Base-by-base conservation (phyloP, 2,888 invertebrate genomes). In the Rhagonycha fulva region DNA sequence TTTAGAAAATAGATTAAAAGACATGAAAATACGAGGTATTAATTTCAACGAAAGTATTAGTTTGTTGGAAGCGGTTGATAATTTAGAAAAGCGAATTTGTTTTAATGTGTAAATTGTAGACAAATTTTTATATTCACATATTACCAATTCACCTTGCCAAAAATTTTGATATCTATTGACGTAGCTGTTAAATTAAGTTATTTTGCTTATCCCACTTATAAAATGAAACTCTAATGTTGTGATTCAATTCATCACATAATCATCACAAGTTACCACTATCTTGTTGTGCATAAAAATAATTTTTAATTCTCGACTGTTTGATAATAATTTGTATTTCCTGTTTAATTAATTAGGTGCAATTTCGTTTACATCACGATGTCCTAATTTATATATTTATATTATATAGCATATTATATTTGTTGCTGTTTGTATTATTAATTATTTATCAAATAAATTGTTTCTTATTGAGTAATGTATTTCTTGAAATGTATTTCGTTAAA, bases 1-100 rank as follows among this genome's bases (percentile, higher is more conserved):
- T 70, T 87, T 94, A 68, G 91, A 92, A 62, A 90, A 91, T 76
- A 91, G 92, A 79, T 84, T 94, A 75, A 89, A 89, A 68, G 90
- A 90, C 76, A 90, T 94, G 80, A 91, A 91, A 74, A 90, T 89
- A 81, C 90, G 90, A 83, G 94, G 94, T n/a, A 91, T 94, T 86
- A 91, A 91, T 82, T 91, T 91, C 3, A 91, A 91, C 77, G 91
- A 91, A 12, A 88, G 88, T 76, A 89, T 89, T n/a, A 89, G 89
- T 78, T 88, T 94, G 1, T 89, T 92, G 87, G 92, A 92, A 79
- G 92, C 92, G n/a, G 90, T 94, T 24, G 91, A 92, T 80, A 87
- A 87, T 71, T 86, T 93, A 23, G 90, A 91, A 75, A 83, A 85
- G 76, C 79, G 78, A 32, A 63, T 23, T 63, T 14, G 10, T 19